Evolutionary conservation across 2,888 invertebrate species (phyloP).

Genomic region (Drosophila dives): DNA sequence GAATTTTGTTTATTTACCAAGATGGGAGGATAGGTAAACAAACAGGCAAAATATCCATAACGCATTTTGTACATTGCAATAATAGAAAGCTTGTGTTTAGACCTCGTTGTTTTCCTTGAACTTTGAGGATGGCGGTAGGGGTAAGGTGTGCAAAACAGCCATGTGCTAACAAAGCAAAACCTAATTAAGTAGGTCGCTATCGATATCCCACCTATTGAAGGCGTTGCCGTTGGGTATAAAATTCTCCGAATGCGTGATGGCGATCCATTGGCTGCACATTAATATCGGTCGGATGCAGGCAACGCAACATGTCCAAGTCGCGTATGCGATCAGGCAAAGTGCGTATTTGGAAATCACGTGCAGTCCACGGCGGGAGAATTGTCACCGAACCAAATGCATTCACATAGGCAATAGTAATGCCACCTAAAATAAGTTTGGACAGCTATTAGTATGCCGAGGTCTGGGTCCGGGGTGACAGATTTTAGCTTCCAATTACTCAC

Average conservation of each 20-base stretch:
- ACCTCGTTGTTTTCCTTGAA: neutral
- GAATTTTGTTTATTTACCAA: slow-evolving; percentile 1
- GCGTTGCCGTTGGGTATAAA: slow-evolving; percentile 88
- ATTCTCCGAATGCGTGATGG: slow-evolving; percentile 94
- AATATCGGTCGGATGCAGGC: slow-evolving; percentile 91
- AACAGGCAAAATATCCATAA: slow-evolving; percentile 7
- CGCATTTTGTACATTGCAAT: slow-evolving; percentile 17
- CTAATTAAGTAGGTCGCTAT: too few relatives aligned
- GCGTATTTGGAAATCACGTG: slow-evolving; percentile 95
- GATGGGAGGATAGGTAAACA: slow-evolving; percentile 9
- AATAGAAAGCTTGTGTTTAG: slow-evolving; percentile 17
- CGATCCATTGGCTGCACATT: slow-evolving; percentile 87
- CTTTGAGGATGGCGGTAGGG: neutral
- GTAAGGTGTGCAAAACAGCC: slow-evolving; percentile 20
- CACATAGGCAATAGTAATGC: slow-evolving; percentile 97
- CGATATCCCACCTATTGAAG: too few relatives aligned
- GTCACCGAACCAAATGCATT: slow-evolving; percentile 90
- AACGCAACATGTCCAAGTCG: slow-evolving; percentile 93
- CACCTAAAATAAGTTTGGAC: slow-evolving; percentile 87
- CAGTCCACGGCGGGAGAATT: slow-evolving; percentile 96
- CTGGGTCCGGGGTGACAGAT: neutral
- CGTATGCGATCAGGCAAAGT: slow-evolving; percentile 95
- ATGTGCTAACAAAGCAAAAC: slow-evolving; percentile 38
- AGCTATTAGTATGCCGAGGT: neutral
- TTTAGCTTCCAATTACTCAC: slow-evolving; percentile 53